Evolutionary conservation across 2,888 invertebrate genomes (phyloP), one percentile per base, ranked within the genome.

Genomic region (Hirtodrosophila trivittata): DNA sequence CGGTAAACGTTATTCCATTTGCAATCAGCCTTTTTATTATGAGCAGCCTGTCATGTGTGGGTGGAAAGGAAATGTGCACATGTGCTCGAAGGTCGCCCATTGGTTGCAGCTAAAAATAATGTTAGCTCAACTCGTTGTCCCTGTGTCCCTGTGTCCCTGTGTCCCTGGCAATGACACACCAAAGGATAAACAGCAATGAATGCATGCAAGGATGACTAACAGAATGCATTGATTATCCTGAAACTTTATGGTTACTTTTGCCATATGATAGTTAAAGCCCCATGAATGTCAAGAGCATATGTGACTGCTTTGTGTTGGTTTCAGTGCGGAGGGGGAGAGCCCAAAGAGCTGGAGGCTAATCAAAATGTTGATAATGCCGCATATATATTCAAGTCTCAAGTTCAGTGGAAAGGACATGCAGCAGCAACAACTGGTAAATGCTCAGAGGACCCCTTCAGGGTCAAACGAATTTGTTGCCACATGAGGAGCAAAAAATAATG

Each of bases 1-100:
- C 14, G 41, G 37, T 52, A 66, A 72, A 45, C 68, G 71, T 49
- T 62, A 16, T 58, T 54, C 64, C 75, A 65, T 72, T 72, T 63
- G 72, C 72, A 75, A 75, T 75, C 75, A 75, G 55, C 47, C 58
- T 52, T 35, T 49, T 43, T 66, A 74, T 75, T 57, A 66, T 67
- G 56, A 57, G 51, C 50, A 55, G 38, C 38, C 57, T 46, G 56
- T n/a, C n/a, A 42, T 43, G 50, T 33, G 28, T 28, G 18, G 18
- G 18, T 3, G 18, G 18, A 69, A 62, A 39, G 60, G 71, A 70
- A 71, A 21, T 67, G 52, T 64, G 63, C 57, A 60, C 59, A 60
- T 37, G 66, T 43, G 12, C 35, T 28, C 67, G 72, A 75, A 75
- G 75, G 75, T 75, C 70, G 71, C 43, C 35, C 46, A 49, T 21